A percentile compares a stretch with the other conserved stretches of the same genome.
Evolutionary conservation across 2,113 vertebrate species (phyloP).

Genomic region (Oceanodroma tethys): DNA sequence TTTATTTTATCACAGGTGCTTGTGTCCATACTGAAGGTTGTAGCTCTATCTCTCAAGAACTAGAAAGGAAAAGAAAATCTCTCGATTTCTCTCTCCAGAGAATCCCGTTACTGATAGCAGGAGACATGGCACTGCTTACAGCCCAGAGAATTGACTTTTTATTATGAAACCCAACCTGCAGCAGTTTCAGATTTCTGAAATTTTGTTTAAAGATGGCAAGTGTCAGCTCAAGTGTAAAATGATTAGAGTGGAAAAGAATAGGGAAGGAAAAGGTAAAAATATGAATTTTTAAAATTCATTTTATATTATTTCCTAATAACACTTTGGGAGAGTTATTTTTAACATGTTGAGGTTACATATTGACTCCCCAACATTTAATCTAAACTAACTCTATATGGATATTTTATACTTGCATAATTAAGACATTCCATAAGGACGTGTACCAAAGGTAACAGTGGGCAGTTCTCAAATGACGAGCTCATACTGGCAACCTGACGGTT

Average conservation of each 20-base stretch:
- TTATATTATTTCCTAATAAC: background rate
- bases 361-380: background rate
- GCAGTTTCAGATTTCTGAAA: background rate
- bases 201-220: background rate
- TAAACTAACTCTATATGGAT: background rate
- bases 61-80: background rate
- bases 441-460: background rate
- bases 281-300: background rate
- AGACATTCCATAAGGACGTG: background rate
- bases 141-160: background rate
- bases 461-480: background rate
- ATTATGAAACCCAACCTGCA: background rate
- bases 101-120: background rate
- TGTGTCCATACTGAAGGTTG: background rate
- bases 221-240: background rate
- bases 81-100: background rate
- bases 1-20: background rate
- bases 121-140: background rate
- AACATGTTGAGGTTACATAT: background rate
- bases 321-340: background rate
- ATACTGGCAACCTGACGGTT: background rate
- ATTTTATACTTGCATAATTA: background rate
- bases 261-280: background rate
- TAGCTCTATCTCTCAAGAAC: background rate
- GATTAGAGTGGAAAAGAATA: background rate